Evolutionary conservation across 2,797 vertebrate species (phyloP).

Genomic region (Momotus momota): DNA sequence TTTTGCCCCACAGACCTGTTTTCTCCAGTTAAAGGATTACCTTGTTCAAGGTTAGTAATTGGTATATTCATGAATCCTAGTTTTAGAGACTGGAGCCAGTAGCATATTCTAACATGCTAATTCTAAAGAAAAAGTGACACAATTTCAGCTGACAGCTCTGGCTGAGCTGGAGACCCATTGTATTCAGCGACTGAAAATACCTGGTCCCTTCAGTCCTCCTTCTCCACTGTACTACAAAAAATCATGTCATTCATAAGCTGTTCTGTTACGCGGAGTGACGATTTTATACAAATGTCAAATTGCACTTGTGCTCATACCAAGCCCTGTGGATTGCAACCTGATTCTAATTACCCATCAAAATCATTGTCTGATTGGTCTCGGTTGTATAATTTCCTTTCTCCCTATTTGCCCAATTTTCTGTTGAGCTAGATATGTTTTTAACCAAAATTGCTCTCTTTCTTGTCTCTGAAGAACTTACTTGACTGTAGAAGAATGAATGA

Average conservation of each 20-base stretch:
- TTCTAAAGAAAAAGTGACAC: neutral
- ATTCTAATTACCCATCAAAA: slow-evolving; percentile 36
- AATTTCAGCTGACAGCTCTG: neutral
- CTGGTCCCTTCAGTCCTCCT: neutral
- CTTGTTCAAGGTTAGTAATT: neutral
- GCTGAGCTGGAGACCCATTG: neutral
- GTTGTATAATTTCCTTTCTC: slow-evolving; percentile 25
- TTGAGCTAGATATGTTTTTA: slow-evolving; percentile 25
- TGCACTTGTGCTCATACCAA: neutral
- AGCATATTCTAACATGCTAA: neutral
- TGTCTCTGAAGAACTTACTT: slow-evolving; percentile 1
- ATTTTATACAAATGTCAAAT: slow-evolving; percentile 21
- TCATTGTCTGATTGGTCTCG: slow-evolving; percentile 3
- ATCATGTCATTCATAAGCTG: neutral
- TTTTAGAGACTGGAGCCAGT: neutral
- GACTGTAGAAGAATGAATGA: neutral
- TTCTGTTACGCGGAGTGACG: neutral
- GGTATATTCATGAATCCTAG: neutral
- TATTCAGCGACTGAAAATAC: neutral
- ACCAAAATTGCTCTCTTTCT: slow-evolving; percentile 23
- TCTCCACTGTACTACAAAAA: neutral
- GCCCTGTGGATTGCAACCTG: neutral
- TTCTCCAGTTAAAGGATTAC: neutral
- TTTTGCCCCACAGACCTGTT: neutral
- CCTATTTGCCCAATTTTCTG: slow-evolving; percentile 14